These are phyloP conservation scores for Pseudolaguvia tuberculata DNA, from an alignment of 2,113 vertebrate species.

Conservation along the genomic window DNA sequence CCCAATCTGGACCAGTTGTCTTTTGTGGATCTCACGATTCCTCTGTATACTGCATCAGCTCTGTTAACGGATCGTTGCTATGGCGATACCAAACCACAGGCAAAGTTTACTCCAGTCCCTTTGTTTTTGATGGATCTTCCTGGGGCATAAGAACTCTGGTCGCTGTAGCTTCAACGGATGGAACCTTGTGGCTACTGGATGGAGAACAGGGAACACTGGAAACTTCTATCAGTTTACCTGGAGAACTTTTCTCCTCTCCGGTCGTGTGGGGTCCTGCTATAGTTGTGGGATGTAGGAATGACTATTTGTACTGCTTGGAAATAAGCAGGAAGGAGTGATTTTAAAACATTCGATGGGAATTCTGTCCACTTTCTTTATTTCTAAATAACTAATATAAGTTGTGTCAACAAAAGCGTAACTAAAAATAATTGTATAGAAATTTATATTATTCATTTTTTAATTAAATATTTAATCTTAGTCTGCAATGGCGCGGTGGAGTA, in stretches of 20 bases:
- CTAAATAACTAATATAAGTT: not conserved
- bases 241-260: slow-evolving; percentile 90
- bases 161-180: slow-evolving; percentile 83
- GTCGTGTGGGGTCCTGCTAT: slow-evolving; percentile 74
- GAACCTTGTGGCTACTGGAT: slow-evolving; percentile 82
- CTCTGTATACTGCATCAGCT: slow-evolving; percentile 78
- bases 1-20: slow-evolving; percentile 62
- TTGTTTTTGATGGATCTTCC: slow-evolving; percentile 64
- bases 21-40: slow-evolving; percentile 89
- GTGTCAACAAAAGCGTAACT: too few relatives aligned
- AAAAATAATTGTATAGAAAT: too few relatives aligned
- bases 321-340: slow-evolving; percentile 36
- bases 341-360: not conserved
- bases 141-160: slow-evolving; percentile 63
- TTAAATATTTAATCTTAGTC: too few relatives aligned
- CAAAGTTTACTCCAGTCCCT: slow-evolving; percentile 84
- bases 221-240: slow-evolving; percentile 68
- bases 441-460: too few relatives aligned
- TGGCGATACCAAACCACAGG: slow-evolving; percentile 83
- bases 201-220: slow-evolving; percentile 66
- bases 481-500: too few relatives aligned
- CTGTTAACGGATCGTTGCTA: slow-evolving; percentile 68
- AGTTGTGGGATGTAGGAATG: slow-evolving; percentile 88
- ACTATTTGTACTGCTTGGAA: slow-evolving; percentile 87
- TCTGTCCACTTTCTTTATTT: too few relatives aligned